These are phyloP conservation scores for Karalla daura DNA, from an alignment of 2,797 vertebrate species.

Conservation along the genomic window DNA sequence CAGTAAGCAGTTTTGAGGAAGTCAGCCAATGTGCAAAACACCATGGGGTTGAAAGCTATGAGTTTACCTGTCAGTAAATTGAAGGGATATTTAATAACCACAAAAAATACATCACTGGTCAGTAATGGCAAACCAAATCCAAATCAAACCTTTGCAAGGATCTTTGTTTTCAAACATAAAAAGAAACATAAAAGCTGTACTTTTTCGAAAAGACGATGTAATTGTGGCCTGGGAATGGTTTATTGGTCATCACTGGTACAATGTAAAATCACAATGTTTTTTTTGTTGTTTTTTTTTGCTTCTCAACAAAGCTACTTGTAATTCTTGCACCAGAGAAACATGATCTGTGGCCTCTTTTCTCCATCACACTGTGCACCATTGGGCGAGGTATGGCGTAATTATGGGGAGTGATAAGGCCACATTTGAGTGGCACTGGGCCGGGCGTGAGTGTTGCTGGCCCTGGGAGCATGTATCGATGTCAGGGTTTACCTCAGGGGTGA, in stretches of 20 bases:
- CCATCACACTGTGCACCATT: background rate
- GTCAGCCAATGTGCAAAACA: background rate
- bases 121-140: constrained; percentile 6
- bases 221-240: constrained; percentile 12
- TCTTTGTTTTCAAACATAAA: background rate
- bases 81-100: background rate
- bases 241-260: background rate
- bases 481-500: constrained; percentile 82
- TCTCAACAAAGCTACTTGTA: constrained; percentile 6
- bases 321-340: constrained; percentile 4
- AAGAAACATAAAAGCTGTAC: background rate
- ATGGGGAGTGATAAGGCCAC: constrained; percentile 63
- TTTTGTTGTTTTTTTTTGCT: too few relatives aligned
- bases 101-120: constrained; percentile 3
- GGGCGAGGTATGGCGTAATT: constrained; percentile 53
- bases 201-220: constrained; percentile 4
- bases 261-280: constrained; percentile 5
- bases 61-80: background rate
- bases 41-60: background rate
- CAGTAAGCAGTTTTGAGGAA: background rate
- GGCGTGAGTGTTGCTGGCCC: constrained; percentile 65
- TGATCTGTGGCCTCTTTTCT: constrained; percentile 18
- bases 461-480: constrained; percentile 67
- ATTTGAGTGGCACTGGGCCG: constrained; percentile 54
- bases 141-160: background rate